These are phyloP conservation scores for Phorcus lineatus DNA, from an alignment of 2,888 invertebrate genomes.

Conservation along the genomic window DNA sequence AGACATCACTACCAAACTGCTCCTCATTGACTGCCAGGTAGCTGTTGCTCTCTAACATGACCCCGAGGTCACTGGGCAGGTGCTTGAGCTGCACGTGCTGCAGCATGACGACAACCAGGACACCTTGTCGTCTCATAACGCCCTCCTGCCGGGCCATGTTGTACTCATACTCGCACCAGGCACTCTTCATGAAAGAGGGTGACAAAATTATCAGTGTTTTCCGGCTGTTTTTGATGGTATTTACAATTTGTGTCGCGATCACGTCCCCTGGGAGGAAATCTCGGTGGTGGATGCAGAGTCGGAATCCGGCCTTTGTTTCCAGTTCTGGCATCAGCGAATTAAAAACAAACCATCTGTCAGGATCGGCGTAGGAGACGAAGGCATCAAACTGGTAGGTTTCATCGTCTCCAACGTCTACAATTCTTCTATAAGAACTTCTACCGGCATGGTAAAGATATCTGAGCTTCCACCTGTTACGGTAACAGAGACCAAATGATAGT, in stretches of 20 bases:
- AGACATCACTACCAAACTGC: not conserved
- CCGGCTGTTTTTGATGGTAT: constrained; percentile 36
- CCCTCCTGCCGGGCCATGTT: constrained; percentile 32
- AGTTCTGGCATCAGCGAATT: constrained; percentile 24
- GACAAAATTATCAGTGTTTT: constrained; percentile 40
- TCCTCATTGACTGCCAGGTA: constrained; percentile 7
- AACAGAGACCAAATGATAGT: not conserved
- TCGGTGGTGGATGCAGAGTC: constrained; percentile 44
- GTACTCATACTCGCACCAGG: constrained; percentile 43
- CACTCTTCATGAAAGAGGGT: constrained; percentile 31
- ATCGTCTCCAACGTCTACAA: no score
- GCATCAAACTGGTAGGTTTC: constrained; percentile 35
- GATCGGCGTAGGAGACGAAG: constrained; percentile 40
- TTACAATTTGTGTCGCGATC: constrained; percentile 36
- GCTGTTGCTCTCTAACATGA: constrained; percentile 3
- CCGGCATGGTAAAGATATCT: constrained; percentile 17
- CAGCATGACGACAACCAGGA: constrained; percentile 15
- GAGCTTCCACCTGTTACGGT: constrained; percentile 29
- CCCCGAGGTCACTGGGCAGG: not conserved
- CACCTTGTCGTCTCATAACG: constrained; percentile 14
- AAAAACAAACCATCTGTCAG: constrained; percentile 8
- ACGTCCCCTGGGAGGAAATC: constrained; percentile 37
- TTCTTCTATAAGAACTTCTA: not conserved
- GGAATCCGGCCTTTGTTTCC: constrained; percentile 32
- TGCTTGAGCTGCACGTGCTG: not conserved